A percentile compares a stretch with the other conserved stretches of the same genome.
phyloP scores from a whole-genome alignment of 1,140 invertebrate species.

The Cyclina sinensis region DNA sequence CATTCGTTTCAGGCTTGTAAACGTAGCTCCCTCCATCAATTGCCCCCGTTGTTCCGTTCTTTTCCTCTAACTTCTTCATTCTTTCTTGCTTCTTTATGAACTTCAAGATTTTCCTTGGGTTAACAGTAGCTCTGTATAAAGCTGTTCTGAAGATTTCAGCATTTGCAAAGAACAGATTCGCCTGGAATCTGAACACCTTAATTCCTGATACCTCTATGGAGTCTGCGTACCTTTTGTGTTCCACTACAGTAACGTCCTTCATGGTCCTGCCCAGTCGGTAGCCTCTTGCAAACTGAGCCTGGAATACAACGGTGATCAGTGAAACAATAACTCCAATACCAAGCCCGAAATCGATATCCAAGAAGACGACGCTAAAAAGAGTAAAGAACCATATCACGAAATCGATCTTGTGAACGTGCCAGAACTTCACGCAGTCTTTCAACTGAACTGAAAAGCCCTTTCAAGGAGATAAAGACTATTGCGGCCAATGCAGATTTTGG shows the following conservation, averaged over 20 bases:
- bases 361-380: conserved; percentile 82
- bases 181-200: conserved; percentile 87
- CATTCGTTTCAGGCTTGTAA: conserved; percentile 40
- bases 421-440: conserved; percentile 80
- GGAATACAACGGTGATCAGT: conserved; percentile 83
- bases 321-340: conserved; percentile 82
- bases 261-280: conserved; percentile 80
- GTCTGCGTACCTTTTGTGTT: conserved; percentile 74
- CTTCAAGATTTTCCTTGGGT: conserved; percentile 81
- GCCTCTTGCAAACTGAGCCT: conserved; percentile 82
- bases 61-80: conserved; percentile 27
- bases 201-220: conserved; percentile 84
- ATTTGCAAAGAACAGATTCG: conserved; percentile 87
- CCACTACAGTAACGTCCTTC: conserved; percentile 74
- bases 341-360: conserved; percentile 84
- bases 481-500: conserved; percentile 86
- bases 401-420: conserved; percentile 84
- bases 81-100: conserved; percentile 81
- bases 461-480: conserved; percentile 84
- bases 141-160: conserved; percentile 86
- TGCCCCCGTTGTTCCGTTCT: conserved; percentile 61
- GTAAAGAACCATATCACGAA: conserved; percentile 85
- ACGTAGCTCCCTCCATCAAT: conserved; percentile 31
- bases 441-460: conserved; percentile 84
- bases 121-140: conserved; percentile 80